Conservation (phyloP, 2,888 invertebrate genomes). For the Acleris holmiana region DNA sequence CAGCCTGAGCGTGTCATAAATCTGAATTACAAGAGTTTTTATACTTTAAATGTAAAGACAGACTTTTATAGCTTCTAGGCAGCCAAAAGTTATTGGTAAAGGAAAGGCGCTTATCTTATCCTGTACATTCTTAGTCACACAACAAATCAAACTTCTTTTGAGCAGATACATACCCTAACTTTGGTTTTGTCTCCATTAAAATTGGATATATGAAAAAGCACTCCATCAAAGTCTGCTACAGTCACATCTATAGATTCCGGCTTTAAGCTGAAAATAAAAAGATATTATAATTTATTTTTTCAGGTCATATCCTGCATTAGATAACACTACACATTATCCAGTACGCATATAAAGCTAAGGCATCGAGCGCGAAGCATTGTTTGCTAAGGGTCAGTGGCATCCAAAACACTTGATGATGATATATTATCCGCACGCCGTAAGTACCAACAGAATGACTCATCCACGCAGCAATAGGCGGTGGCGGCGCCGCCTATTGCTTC, state of each 20-base stretch:
- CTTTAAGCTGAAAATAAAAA: conserved; percentile 90
- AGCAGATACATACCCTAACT: conserved; percentile 91
- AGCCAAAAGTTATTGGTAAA: too few relatives aligned
- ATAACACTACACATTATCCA: conserved; percentile 37
- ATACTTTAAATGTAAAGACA: too few relatives aligned
- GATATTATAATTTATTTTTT: conserved; percentile 28
- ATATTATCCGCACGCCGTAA: conserved; percentile 72
- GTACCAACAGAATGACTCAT: conserved; percentile 79
- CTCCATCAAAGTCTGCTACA: conserved; percentile 99
- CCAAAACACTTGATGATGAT: conserved; percentile 72
- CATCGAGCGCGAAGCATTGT: conserved; percentile 59
- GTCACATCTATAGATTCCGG: conserved; percentile 97
- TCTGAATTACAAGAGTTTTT: too few relatives aligned
- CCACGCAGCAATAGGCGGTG: conserved; percentile 71
- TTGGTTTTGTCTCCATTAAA: conserved; percentile 98
- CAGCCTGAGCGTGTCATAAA: too few relatives aligned
- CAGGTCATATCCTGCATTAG: conserved; percentile 54
- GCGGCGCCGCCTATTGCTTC: conserved; percentile 67
- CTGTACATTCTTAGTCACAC: background rate
- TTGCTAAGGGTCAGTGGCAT: conserved; percentile 62
- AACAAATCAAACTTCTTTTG: too few relatives aligned
- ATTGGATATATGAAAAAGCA: conserved; percentile 99
- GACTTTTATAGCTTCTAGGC: too few relatives aligned
- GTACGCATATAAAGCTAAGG: conserved; percentile 37
- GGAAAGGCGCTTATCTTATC: background rate